Evolutionary conservation across 2,113 vertebrate species (phyloP).

Genomic region (Reinhardtius hippoglossoides): DNA sequence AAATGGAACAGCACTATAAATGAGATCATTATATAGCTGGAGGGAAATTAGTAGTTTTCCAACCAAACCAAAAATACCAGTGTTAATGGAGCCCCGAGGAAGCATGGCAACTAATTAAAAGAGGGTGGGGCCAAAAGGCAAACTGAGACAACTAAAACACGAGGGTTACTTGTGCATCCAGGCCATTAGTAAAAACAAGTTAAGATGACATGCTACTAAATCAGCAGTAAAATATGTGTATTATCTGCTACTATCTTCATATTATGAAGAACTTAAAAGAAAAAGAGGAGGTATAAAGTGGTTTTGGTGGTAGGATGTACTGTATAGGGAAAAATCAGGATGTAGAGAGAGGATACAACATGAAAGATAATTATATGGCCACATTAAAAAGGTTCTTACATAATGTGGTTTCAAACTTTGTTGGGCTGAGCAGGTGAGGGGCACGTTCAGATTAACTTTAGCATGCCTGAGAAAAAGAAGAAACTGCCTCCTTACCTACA

Average conservation of each 20-base stretch:
- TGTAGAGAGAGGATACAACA: not conserved
- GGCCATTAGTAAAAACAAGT: constrained; percentile 9
- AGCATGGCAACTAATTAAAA: constrained; percentile 15
- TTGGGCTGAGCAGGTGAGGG: too few species aligned
- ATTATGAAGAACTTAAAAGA: not conserved
- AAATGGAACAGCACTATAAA: not conserved
- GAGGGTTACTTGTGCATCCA: not conserved
- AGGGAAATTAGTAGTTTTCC: constrained; percentile 27
- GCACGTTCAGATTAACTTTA: too few species aligned
- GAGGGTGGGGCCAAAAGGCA: not conserved
- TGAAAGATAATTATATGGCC: not conserved
- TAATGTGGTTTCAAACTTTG: not conserved
- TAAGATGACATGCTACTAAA: not conserved
- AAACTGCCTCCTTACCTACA: too few species aligned
- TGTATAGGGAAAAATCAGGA: not conserved
- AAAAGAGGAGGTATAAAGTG: not conserved
- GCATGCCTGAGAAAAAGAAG: too few species aligned
- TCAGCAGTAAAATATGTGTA: not conserved
- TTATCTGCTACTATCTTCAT: not conserved
- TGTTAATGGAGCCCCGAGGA: constrained; percentile 28
- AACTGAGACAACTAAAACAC: constrained; percentile 11
- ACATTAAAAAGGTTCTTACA: not conserved
- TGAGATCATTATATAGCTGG: constrained; percentile 10
- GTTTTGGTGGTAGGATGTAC: not conserved
- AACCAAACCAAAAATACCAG: constrained; percentile 27